These are phyloP conservation scores for Dryas iulia DNA, from an alignment of 1,140 invertebrate species.

Conservation along the genomic window DNA sequence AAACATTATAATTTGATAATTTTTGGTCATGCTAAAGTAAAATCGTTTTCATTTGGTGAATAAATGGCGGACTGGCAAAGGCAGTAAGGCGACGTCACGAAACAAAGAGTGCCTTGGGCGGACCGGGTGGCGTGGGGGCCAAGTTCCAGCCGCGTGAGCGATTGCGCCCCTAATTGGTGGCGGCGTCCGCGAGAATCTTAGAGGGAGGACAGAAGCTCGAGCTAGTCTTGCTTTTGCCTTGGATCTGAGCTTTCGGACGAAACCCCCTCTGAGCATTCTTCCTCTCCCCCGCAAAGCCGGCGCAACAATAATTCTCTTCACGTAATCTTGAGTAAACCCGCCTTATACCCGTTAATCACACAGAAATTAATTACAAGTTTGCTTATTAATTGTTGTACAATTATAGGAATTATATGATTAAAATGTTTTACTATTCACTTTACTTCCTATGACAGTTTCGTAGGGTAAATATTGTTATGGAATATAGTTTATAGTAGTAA, in stretches of 20 bases:
- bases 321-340: slow-evolving; percentile 77
- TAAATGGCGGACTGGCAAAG: slow-evolving; percentile 45
- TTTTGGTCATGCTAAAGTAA: slow-evolving; percentile 44
- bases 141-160: slow-evolving; percentile 74
- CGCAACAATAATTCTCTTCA: slow-evolving; percentile 72
- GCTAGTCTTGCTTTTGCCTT: slow-evolving; percentile 56
- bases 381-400: slow-evolving; percentile 76
- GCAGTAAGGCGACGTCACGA: slow-evolving; percentile 50
- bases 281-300: slow-evolving; percentile 45
- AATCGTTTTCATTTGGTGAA: slow-evolving; percentile 71
- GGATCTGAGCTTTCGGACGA: slow-evolving; percentile 37
- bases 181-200: slow-evolving; percentile 80
- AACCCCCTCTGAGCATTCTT: slow-evolving; percentile 32
- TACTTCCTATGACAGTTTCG: neutral
- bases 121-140: slow-evolving; percentile 39
- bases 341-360: slow-evolving; percentile 78
- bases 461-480: neutral
- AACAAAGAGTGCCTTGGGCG: slow-evolving; percentile 59
- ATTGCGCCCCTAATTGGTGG: slow-evolving; percentile 81
- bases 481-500: neutral
- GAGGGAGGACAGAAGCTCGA: slow-evolving; percentile 72
- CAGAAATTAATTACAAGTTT: slow-evolving; percentile 79
- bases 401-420: slow-evolving; percentile 65
- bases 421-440: slow-evolving; percentile 13
- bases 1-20: slow-evolving; percentile 19